phyloP scores from a whole-genome alignment of 2,888 invertebrate species.

The Piscicola geometra region DNA sequence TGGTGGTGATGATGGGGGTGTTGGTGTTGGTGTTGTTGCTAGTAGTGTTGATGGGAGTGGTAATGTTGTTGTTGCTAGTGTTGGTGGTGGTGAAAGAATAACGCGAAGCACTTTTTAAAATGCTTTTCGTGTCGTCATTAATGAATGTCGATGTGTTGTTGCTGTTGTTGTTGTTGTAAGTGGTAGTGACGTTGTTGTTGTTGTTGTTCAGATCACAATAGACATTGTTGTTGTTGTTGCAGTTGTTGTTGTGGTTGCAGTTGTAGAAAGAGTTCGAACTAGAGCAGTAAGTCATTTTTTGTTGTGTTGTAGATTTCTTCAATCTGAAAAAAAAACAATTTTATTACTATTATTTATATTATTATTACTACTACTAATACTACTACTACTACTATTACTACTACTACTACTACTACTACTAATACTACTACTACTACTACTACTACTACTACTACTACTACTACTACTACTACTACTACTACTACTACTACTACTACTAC shows the following conservation, averaged over 20 bases:
- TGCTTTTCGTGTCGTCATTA: no score
- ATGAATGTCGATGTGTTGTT: no score
- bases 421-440: background rate
- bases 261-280: background rate
- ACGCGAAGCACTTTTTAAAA: no score
- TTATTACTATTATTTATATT: no score
- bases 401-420: conserved; percentile 7
- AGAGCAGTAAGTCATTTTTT: no score
- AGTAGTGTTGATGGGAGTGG: background rate
- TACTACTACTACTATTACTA: conserved; percentile 24
- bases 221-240: conserved; percentile 1
- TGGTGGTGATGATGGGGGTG: background rate
- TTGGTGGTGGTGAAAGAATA: background rate
- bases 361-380: conserved; percentile 21
- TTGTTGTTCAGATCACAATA: background rate
- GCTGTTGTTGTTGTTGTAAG: conserved; percentile 10
- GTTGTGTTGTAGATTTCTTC: no score
- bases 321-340: no score
- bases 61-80: background rate
- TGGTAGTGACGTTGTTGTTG: background rate
- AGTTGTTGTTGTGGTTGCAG: background rate
- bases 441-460: background rate
- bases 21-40: background rate
- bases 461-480: background rate
- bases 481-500: conserved; percentile 15